These are phyloP conservation scores for Pachyseris speciosa DNA, from an alignment of 64 coral and sea anemone genomes.

Conservation along the genomic window DNA sequence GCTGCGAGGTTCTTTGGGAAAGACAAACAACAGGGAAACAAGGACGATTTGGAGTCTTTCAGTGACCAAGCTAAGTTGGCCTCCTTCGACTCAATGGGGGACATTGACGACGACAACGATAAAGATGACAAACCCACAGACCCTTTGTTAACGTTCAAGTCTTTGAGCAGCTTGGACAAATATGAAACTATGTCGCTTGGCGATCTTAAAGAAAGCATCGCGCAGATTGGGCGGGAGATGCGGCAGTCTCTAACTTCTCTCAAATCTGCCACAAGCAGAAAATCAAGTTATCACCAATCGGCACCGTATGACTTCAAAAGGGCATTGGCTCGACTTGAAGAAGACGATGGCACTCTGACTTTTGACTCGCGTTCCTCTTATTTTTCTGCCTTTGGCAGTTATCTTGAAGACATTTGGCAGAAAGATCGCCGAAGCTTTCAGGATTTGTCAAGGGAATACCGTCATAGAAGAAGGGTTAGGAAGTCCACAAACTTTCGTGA, in stretches of 20 bases:
- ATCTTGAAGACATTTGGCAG: conserved; percentile 40
- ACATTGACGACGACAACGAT: not conserved
- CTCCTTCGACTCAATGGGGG: conserved; percentile 9
- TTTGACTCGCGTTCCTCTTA: not conserved
- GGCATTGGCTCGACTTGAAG: not conserved
- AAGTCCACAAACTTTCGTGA: not conserved
- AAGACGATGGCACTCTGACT: not conserved
- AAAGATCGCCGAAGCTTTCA: not conserved
- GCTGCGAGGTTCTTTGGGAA: not conserved
- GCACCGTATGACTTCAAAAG: not conserved
- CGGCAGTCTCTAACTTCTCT: conserved; percentile 23
- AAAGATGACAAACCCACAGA: not conserved
- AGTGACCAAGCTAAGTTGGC: conserved; percentile 1
- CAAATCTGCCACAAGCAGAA: not conserved
- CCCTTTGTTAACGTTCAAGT: not conserved
- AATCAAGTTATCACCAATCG: not conserved
- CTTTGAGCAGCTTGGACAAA: not conserved
- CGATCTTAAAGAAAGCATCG: conserved; percentile 13
- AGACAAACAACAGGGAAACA: not conserved
- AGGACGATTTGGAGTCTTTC: not conserved
- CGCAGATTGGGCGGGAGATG: conserved; percentile 20
- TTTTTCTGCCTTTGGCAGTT: conserved; percentile 23
- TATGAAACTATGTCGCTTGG: not conserved
- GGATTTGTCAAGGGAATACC: not conserved
- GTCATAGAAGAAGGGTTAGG: not conserved